Evolutionary conservation across 37 sponge, comb jelly and placozoan genomes (phyloP).

Genomic region (Haliclona indistincta): DNA sequence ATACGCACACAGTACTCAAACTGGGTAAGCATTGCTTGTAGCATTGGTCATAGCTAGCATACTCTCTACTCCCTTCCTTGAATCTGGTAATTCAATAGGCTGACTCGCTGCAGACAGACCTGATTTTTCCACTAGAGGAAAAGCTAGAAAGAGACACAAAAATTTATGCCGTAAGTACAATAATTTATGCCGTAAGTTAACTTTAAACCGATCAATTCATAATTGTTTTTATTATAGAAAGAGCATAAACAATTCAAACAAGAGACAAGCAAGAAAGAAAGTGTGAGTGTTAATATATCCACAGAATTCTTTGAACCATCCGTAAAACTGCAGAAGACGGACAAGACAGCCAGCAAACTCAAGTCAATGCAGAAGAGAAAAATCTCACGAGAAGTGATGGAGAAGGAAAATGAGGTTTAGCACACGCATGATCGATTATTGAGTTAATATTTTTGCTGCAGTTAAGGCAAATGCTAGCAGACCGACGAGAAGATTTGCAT

Average conservation of each 20-base stretch:
- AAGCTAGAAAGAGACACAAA: slow-evolving; percentile 53
- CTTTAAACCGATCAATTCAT: background rate
- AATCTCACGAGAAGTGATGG: slow-evolving; percentile 7
- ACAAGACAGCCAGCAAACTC: background rate
- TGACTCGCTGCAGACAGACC: slow-evolving; percentile 64
- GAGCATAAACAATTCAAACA: slow-evolving; percentile 53
- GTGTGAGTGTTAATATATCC: slow-evolving; percentile 19
- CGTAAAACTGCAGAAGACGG: background rate
- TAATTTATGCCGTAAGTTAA: background rate
- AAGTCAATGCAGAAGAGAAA: slow-evolving; percentile 30
- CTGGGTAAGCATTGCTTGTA: slow-evolving; percentile 23
- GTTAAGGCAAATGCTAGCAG: slow-evolving; percentile 34
- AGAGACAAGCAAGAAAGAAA: slow-evolving; percentile 35
- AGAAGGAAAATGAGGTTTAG: slow-evolving; percentile 41
- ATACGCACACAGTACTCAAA: slow-evolving; percentile 8
- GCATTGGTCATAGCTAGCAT: background rate
- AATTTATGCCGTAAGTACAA: slow-evolving; percentile 36
- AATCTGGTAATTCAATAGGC: no score
- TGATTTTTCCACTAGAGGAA: slow-evolving; percentile 66
- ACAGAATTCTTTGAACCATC: background rate
- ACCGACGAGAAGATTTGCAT: slow-evolving; percentile 38
- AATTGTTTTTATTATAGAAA: slow-evolving; percentile 22
- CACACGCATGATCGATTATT: background rate
- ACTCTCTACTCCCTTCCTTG: background rate
- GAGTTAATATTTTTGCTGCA: background rate